Evolutionary conservation across 2,888 invertebrate species (phyloP).

Genomic region (Agrochola macilenta): DNA sequence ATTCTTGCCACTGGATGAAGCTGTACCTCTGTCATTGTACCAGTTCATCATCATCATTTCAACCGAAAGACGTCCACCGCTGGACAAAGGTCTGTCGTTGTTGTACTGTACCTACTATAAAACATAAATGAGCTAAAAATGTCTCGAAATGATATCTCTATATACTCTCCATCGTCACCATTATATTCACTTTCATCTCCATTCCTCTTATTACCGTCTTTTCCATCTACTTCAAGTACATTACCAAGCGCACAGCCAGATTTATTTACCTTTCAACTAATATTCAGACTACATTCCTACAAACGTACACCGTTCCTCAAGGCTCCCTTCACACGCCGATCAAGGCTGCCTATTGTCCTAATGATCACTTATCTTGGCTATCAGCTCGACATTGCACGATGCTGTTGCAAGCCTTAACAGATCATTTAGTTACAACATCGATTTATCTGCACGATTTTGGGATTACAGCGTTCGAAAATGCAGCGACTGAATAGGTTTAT

Average conservation of each 20-base stretch:
- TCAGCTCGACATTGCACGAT: constrained; percentile 60
- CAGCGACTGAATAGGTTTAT: background rate
- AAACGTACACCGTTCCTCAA: constrained; percentile 51
- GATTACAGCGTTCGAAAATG: constrained; percentile 27
- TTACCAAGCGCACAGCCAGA: background rate
- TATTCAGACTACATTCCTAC: constrained; percentile 50
- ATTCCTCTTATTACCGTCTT: background rate
- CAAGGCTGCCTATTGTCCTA: constrained; percentile 69
- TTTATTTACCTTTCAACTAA: constrained; percentile 50
- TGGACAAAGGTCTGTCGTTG: background rate
- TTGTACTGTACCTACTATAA: background rate
- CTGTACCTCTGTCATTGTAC: background rate
- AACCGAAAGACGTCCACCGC: background rate
- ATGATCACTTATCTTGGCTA: constrained; percentile 58
- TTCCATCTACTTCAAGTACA: background rate
- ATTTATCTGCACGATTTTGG: constrained; percentile 50
- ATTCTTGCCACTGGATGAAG: background rate
- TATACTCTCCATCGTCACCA: too few species aligned
- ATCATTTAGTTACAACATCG: constrained; percentile 44
- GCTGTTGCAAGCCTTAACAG: constrained; percentile 47
- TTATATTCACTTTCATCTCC: background rate
- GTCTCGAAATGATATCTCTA: background rate
- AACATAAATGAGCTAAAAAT: background rate
- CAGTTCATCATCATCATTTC: background rate
- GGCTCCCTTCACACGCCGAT: constrained; percentile 65